Evolutionary conservation across 37 sponge, comb jelly and placozoan genomes (phyloP).

Genomic region (Ephydatia muelleri): DNA sequence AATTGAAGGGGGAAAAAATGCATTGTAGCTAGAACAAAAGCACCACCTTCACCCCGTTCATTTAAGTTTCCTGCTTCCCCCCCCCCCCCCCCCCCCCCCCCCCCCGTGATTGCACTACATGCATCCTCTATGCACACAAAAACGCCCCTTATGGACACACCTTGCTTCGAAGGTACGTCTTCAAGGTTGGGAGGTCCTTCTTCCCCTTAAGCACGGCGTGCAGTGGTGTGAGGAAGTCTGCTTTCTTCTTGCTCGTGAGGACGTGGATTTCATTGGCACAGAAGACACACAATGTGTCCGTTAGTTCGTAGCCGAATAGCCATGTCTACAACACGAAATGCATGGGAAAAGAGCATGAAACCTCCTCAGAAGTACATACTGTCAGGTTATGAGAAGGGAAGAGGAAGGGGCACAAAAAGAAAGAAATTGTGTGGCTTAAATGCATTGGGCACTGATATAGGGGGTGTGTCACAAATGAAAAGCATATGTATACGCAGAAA

Average conservation of each 20-base stretch:
- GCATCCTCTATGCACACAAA: background rate
- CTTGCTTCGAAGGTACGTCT: conserved; percentile 64
- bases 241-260: conserved; percentile 90
- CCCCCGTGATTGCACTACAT: background rate
- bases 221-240: conserved; percentile 87
- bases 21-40: too few species aligned
- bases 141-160: conserved; percentile 9
- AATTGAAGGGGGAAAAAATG: too few species aligned
- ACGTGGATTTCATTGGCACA: conserved; percentile 77
- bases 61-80: background rate
- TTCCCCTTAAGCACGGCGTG: conserved; percentile 32
- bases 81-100: background rate
- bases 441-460: too few species aligned
- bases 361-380: background rate
- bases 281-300: conserved; percentile 88
- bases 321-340: conserved; percentile 62
- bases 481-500: background rate
- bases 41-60: background rate
- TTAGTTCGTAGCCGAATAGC: conserved; percentile 97
- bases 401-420: too few species aligned
- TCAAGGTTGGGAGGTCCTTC: conserved; percentile 57
- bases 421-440: too few species aligned
- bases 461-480: background rate
- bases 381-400: background rate
- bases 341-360: background rate